Conservation (phyloP, 2,888 invertebrate species). For the Drosophila limbata region DNA sequence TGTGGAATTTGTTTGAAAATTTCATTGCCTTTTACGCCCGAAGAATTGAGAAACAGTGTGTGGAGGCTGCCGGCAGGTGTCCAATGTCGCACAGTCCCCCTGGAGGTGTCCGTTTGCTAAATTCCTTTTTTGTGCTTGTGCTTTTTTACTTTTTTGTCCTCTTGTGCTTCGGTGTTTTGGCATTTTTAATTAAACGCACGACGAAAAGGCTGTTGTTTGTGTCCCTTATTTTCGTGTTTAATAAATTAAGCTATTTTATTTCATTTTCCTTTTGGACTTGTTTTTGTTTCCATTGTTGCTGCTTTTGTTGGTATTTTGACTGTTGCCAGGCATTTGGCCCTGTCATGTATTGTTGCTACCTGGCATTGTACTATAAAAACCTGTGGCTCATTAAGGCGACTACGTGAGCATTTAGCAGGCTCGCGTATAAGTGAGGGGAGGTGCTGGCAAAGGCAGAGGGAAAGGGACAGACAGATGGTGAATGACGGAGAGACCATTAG, state of each 20-base stretch:
- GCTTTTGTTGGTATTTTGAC: conserved; percentile 15
- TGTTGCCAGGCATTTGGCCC: conserved; percentile 13
- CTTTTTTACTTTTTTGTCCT: conserved; percentile 1
- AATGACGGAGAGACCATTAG: conserved; percentile 18
- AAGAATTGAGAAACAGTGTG: conserved; percentile 28
- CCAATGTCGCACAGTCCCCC: conserved; percentile 19
- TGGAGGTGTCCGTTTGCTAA: conserved; percentile 1
- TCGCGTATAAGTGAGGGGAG: conserved; percentile 9
- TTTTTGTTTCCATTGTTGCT: conserved; percentile 17
- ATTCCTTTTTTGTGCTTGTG: neutral
- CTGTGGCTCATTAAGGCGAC: conserved; percentile 67
- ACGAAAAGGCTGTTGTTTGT: conserved; percentile 31
- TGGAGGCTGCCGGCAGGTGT: conserved; percentile 38
- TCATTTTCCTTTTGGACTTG: conserved; percentile 44
- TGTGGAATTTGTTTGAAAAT: conserved; percentile 57
- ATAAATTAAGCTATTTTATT: conserved; percentile 71
- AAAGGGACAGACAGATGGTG: neutral
- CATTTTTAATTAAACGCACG: conserved; percentile 64
- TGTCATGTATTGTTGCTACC: conserved; percentile 46
- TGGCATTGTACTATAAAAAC: conserved; percentile 44
- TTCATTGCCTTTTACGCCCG: conserved; percentile 49
- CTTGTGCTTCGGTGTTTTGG: conserved; percentile 38
- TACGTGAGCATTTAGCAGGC: conserved; percentile 59
- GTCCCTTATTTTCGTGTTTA: conserved; percentile 56
- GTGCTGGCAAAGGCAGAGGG: neutral